A percentile compares a stretch with the other conserved stretches of the same genome.
Conservation (phyloP, 92 coral and sea anemone species). For the Nematostella vectensis region DNA sequence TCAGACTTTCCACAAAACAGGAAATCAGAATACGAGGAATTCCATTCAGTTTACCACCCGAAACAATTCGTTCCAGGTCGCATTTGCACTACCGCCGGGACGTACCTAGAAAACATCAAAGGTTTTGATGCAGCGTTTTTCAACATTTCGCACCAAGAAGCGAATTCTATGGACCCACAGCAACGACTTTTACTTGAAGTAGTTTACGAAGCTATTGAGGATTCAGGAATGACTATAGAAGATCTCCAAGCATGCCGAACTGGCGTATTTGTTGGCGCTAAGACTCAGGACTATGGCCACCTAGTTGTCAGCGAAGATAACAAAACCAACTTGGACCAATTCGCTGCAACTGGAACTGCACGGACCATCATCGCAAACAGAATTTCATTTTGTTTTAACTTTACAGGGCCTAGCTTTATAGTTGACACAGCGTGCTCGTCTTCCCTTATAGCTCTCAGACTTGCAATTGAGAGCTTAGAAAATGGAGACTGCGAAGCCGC, state of each 20-base stretch:
- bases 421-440: slow-evolving; percentile 89
- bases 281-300: slow-evolving; percentile 59
- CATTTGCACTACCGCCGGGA: slow-evolving; percentile 42
- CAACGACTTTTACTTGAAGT: slow-evolving; percentile 63
- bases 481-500: slow-evolving; percentile 62
- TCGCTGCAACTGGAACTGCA: slow-evolving; percentile 60
- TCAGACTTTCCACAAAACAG: slow-evolving; percentile 46
- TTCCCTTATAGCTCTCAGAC: slow-evolving; percentile 65
- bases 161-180: slow-evolving; percentile 70
- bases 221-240: slow-evolving; percentile 66
- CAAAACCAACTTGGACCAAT: slow-evolving; percentile 54
- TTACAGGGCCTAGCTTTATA: slow-evolving; percentile 74
- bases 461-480: slow-evolving; percentile 49
- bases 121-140: slow-evolving; percentile 62
- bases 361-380: slow-evolving; percentile 64
- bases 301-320: slow-evolving; percentile 21
- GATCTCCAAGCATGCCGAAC: slow-evolving; percentile 63
- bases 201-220: slow-evolving; percentile 83
- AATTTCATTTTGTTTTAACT: slow-evolving; percentile 60
- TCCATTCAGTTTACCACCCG: slow-evolving; percentile 40
- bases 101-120: slow-evolving; percentile 52
- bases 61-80: slow-evolving; percentile 46
- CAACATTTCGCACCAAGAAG: slow-evolving; percentile 58
- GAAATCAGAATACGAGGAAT: slow-evolving; percentile 22
- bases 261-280: slow-evolving; percentile 75